Percentiles rank a stretch among this genome's conserved stretches.
phyloP scores from a whole-genome alignment of 2,113 vertebrate genomes.

The Equus przewalskii region DNA sequence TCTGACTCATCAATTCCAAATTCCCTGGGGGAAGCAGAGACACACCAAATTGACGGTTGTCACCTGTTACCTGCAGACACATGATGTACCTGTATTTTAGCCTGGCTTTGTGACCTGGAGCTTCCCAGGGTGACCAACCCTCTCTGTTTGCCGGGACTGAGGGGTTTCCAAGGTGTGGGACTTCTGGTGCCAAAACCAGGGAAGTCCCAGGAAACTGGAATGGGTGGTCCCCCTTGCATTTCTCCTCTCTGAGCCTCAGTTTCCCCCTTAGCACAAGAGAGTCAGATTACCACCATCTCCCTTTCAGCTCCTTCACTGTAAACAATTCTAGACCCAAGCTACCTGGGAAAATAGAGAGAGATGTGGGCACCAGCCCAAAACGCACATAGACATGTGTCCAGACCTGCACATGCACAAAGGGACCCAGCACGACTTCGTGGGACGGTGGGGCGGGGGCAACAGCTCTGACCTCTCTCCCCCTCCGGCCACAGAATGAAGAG shows the following conservation, averaged over 20 bases:
- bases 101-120: neutral
- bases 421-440: neutral
- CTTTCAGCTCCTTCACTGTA: neutral
- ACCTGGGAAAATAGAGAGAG: neutral
- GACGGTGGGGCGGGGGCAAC: accelerated
- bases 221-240: neutral
- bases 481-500: constrained; percentile 92
- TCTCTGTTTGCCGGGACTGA: neutral
- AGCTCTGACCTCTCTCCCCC: neutral
- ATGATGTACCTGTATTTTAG: accelerated
- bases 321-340: neutral
- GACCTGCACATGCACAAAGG: accelerated
- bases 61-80: accelerated
- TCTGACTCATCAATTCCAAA: neutral
- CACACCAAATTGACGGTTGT: neutral
- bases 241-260: neutral
- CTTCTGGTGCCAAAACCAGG: neutral
- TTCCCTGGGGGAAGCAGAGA: neutral
- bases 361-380: accelerated
- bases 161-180: neutral
- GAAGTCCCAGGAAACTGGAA: neutral
- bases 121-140: neutral
- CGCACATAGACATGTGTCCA: accelerated
- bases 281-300: accelerated
- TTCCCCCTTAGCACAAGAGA: neutral